Conservation (phyloP, 2,888 invertebrate species). For the Archips crataeganus region DNA sequence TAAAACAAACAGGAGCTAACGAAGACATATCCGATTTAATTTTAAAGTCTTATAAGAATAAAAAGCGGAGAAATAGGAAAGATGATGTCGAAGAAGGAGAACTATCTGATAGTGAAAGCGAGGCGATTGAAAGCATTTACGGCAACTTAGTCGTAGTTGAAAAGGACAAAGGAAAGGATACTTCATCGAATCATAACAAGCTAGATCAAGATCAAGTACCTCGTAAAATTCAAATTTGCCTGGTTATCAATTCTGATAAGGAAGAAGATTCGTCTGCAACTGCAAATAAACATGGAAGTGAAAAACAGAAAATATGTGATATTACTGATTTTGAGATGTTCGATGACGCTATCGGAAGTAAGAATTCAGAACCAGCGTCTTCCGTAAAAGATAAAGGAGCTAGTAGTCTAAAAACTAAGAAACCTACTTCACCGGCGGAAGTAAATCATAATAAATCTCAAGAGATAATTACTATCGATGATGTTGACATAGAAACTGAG, state of each 20-base stretch:
- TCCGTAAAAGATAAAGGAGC: conserved; percentile 26
- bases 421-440: conserved; percentile 29
- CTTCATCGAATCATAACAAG: conserved; percentile 45
- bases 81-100: conserved; percentile 79
- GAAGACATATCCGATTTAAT: conserved; percentile 80
- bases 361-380: conserved; percentile 10
- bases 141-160: conserved; percentile 68
- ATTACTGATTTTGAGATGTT: conserved; percentile 67
- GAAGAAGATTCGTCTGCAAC: conserved; percentile 42
- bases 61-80: conserved; percentile 55
- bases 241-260: conserved; percentile 62
- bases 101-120: conserved; percentile 80
- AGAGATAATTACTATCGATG: conserved; percentile 26
- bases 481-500: conserved; percentile 3
- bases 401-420: conserved; percentile 38
- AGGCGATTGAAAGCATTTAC: conserved; percentile 76
- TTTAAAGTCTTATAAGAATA: conserved; percentile 71
- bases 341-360: conserved; percentile 44
- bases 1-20: conserved; percentile 74
- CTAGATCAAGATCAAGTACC: conserved; percentile 54
- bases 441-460: conserved; percentile 4
- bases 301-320: conserved; percentile 49
- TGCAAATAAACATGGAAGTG: conserved; percentile 24
- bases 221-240: conserved; percentile 72
- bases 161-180: conserved; percentile 51